Evolutionary conservation across 2,113 vertebrate genomes (phyloP), one percentile per base, ranked within the genome.

Genomic region (Haliaeetus leucogaster): DNA sequence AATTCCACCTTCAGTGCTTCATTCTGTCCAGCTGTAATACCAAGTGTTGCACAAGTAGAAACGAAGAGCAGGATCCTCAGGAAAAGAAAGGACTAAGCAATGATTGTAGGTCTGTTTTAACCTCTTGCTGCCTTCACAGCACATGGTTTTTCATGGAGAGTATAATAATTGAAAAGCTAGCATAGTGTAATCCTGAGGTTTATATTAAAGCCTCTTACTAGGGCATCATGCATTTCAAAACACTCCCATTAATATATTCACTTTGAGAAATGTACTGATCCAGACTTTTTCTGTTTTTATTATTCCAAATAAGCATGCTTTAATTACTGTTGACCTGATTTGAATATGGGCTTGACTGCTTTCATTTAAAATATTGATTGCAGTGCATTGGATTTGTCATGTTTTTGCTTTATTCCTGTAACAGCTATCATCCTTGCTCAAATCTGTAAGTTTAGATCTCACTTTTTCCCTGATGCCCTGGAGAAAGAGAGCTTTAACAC

Each of bases 181-280:
- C 65, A 9, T 38, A 11, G 74, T 48, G 42, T 96, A 97, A 96
- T 97, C 95, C 91, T 23, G 78, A 82, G 97, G 22, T 95, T 97
- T 97, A 83, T 90, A 59, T 85, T 65, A 96, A 97, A 97, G 91
- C 96, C 65, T 94, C 96, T 97, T 97, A 97, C 0, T 32, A 16
- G 71, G 5, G 30, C 91, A 90, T 95, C 67, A 40, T 0, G 38
- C 78, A 43, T 92, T 96, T 92, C 45, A 58, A 85, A 97, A 79
- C 40, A 17, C 42, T 92, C 26, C 34, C 36, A 30, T 90, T 92
- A 95, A 82, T 82, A 50, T 83, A 70, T 73, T 93, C 58, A 34
- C 58, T 79, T 40, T 3, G 30, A 83, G 78, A 88, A 88, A 72
- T 48, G 42, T 38, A n/a, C 81, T 80, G 62, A 83, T 93, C 66